These are phyloP conservation scores for Alethe diademata DNA, from an alignment of 2,113 vertebrate genomes.

Conservation along the genomic window DNA sequence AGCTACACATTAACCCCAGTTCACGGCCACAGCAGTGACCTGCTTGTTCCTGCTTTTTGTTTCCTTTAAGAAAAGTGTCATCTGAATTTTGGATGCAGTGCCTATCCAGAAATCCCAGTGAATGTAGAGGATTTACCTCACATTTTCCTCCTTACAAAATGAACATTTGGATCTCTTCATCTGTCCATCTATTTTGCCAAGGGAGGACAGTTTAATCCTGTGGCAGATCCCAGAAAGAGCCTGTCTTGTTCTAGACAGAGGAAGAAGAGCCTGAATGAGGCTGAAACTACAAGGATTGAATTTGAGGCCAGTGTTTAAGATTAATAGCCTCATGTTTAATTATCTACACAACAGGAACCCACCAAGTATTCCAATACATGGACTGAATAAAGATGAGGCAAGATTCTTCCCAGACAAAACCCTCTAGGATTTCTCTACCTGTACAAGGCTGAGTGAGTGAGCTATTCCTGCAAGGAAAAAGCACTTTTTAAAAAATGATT, in stretches of 20 bases:
- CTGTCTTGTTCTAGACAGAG: neutral
- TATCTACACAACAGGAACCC: neutral
- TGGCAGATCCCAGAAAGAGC: neutral
- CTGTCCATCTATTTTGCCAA: neutral
- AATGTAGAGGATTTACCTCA: neutral
- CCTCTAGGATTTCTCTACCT: neutral
- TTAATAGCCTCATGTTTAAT: neutral
- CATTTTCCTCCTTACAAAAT: neutral
- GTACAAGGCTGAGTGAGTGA: neutral
- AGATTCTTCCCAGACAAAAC: neutral
- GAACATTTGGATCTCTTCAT: neutral
- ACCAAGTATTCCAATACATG: neutral
- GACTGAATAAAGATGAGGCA: neutral
- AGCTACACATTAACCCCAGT: neutral
- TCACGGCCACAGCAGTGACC: neutral
- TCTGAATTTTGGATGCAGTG: neutral
- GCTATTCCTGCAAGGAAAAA: neutral
- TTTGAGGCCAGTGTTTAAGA: neutral
- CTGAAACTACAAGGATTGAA: neutral
- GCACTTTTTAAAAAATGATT: accelerated
- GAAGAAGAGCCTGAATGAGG: neutral
- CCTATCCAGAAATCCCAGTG: neutral
- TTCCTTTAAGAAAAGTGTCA: neutral
- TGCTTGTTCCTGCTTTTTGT: neutral
- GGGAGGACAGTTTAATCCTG: neutral